Evolutionary conservation across 2,113 vertebrate genomes (phyloP).

Genomic region (Recurvirostra avosetta): DNA sequence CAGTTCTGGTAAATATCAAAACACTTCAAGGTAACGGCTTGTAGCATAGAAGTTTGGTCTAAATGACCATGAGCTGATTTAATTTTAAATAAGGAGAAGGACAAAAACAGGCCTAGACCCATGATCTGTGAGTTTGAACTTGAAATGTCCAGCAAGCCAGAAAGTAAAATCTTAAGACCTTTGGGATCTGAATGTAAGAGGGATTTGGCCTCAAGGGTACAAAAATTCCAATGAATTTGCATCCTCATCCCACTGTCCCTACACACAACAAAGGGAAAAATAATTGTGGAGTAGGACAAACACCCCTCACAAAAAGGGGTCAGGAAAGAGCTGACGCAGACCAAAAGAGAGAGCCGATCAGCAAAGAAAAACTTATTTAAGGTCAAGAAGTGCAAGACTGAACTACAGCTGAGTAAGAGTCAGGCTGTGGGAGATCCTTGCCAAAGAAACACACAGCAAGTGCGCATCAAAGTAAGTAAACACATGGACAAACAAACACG

Average conservation of each 20-base stretch:
- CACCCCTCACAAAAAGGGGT: not conserved
- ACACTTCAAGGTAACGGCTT: not conserved
- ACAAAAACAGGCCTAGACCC: not conserved
- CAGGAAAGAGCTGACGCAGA: not conserved
- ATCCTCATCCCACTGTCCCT: not conserved
- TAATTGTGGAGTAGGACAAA: not conserved
- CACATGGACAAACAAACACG: not conserved
- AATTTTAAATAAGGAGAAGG: not conserved
- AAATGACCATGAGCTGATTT: not conserved
- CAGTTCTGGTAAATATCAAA: not conserved
- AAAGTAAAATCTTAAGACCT: not conserved
- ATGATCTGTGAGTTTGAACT: not conserved
- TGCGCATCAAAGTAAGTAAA: not conserved
- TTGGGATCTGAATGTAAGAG: not conserved
- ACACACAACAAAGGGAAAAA: not conserved
- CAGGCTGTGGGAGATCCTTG: not conserved
- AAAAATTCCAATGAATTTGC: not conserved
- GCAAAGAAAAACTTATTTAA: not conserved
- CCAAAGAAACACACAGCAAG: not conserved
- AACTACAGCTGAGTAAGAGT: not conserved
- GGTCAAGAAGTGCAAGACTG: not conserved
- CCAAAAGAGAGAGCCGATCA: not conserved
- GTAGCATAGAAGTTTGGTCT: not conserved
- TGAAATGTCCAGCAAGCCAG: not conserved
- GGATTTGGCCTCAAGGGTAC: not conserved